Percentiles rank a stretch among this genome's conserved stretches.
phyloP scores from a whole-genome alignment of 2,113 vertebrate species.

The Camarhynchus parvulus region DNA sequence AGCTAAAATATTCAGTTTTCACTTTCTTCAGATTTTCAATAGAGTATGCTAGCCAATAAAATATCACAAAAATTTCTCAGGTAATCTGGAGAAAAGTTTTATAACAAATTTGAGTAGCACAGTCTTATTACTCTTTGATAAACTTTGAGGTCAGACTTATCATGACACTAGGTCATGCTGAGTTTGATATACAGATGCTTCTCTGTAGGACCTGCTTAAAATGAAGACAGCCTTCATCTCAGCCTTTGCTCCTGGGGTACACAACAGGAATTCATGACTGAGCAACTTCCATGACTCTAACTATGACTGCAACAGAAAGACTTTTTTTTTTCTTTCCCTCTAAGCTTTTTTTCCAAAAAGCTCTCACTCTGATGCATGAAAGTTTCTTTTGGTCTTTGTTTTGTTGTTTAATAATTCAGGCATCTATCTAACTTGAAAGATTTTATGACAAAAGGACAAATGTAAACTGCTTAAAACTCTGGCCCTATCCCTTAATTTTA shows the following conservation, averaged over 20 bases:
- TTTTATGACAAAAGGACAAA: neutral
- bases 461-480: neutral
- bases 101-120: neutral
- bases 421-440: neutral
- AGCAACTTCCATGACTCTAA: neutral
- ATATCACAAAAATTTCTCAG: neutral
- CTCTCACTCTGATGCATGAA: rapidly evolving
- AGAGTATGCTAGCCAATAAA: neutral
- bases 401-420: neutral
- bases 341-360: neutral
- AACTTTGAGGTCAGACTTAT: neutral
- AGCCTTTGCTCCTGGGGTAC: neutral
- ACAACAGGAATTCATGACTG: neutral
- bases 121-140: neutral
- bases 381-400: neutral
- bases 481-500: neutral
- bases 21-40: neutral
- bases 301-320: neutral
- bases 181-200: neutral
- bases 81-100: neutral
- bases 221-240: neutral
- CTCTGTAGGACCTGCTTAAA: neutral
- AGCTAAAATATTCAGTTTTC: neutral
- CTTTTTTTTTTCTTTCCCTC: neutral
- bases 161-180: neutral